Percentiles rank a stretch among this genome's conserved stretches.
phyloP scores from a whole-genome alignment of 1,140 invertebrate species.

The Pemphigus obesinymphae region DNA sequence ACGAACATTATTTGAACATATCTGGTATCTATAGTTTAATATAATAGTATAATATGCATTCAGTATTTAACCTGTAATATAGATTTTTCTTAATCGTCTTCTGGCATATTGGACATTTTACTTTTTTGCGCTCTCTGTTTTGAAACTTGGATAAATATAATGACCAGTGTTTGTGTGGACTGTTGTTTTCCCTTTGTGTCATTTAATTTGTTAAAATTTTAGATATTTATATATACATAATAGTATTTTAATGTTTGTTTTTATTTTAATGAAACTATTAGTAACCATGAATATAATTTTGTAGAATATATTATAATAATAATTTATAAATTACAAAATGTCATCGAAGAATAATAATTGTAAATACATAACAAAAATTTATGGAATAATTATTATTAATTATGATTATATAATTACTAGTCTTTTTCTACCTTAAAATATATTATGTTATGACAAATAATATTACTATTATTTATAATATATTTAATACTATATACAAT shows the following conservation, averaged over 20 bases:
- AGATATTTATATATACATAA: neutral
- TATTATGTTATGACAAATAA: too few species aligned
- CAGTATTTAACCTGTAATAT: too few species aligned
- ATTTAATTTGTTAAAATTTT: neutral
- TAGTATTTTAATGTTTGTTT: neutral
- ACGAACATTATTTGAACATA: too few species aligned
- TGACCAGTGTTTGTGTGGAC: neutral
- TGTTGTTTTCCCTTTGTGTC: neutral
- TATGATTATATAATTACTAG: too few species aligned
- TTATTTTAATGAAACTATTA: neutral
- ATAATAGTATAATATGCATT: too few species aligned
- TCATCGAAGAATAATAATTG: too few species aligned
- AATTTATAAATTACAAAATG: neutral
- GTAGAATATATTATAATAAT: neutral
- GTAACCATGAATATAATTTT: slow-evolving; percentile 8
- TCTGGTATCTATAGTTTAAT: too few species aligned
- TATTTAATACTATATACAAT: too few species aligned
- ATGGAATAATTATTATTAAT: too few species aligned
- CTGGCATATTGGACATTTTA: slow-evolving; percentile 4
- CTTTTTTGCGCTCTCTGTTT: neutral
- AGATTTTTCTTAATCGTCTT: neutral
- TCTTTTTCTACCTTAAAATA: too few species aligned
- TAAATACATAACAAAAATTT: too few species aligned
- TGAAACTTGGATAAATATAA: neutral
- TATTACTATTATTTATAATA: too few species aligned